phyloP scores from a whole-genome alignment of 1,140 invertebrate genomes.

The Drosophila baimaii region DNA sequence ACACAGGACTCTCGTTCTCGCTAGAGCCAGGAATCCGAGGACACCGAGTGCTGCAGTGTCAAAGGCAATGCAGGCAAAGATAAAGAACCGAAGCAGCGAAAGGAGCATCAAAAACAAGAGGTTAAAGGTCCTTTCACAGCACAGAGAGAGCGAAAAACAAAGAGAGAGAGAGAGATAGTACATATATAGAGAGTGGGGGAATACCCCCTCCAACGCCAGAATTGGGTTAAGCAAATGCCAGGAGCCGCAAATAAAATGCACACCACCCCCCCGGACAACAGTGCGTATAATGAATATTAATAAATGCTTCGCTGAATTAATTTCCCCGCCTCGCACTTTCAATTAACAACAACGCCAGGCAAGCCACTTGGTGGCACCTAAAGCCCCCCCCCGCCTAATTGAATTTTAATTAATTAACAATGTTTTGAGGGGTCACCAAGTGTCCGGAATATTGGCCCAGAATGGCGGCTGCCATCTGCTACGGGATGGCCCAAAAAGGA shows the following conservation, averaged over 20 bases:
- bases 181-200: constrained; percentile 27
- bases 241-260: constrained; percentile 52
- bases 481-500: constrained; percentile 9
- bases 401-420: constrained; percentile 81
- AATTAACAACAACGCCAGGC: constrained; percentile 51
- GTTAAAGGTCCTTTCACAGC: constrained; percentile 53
- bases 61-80: constrained; percentile 75
- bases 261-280: constrained; percentile 26
- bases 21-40: constrained; percentile 12
- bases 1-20: constrained; percentile 34
- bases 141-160: neutral
- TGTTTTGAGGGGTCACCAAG: constrained; percentile 43
- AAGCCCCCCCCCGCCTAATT: constrained; percentile 54
- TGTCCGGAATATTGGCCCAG: constrained; percentile 31
- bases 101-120: constrained; percentile 69
- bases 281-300: constrained; percentile 79
- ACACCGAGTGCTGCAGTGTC: constrained; percentile 65
- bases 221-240: constrained; percentile 64
- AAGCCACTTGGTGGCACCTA: constrained; percentile 45
- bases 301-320: constrained; percentile 71
- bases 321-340: constrained; percentile 53
- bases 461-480: constrained; percentile 51
- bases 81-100: constrained; percentile 54
- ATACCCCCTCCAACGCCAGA: constrained; percentile 14
- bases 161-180: neutral